Conservation (phyloP, 2,113 vertebrate species). For the Dromaius novaehollandiae region DNA sequence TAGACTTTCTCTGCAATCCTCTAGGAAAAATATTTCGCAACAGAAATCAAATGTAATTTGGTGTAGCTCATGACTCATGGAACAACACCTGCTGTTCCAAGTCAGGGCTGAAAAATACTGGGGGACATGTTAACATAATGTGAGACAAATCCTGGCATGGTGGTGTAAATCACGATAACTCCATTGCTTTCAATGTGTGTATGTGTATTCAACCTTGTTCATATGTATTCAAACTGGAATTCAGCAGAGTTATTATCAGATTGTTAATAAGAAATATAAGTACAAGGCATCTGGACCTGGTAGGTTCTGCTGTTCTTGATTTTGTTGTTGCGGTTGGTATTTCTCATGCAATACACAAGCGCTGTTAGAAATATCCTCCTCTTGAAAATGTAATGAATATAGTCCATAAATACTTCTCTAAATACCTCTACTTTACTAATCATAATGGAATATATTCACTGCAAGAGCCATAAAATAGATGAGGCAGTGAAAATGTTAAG, state of each 20-base stretch:
- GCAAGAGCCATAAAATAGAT: conserved; percentile 52
- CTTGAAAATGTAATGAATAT: conserved; percentile 43
- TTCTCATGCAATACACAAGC: conserved; percentile 30
- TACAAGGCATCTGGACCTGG: not conserved
- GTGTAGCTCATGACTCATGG: conserved; percentile 6
- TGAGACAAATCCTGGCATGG: not conserved
- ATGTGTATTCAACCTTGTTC: not conserved
- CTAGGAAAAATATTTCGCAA: not conserved
- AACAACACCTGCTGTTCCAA: conserved; percentile 19
- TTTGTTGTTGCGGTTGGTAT: not conserved
- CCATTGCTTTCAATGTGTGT: not conserved
- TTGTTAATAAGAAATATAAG: conserved; percentile 22
- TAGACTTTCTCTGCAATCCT: not conserved
- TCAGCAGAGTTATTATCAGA: not conserved
- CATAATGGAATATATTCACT: conserved; percentile 18
- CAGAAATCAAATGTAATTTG: conserved; percentile 8
- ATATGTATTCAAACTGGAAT: not conserved
- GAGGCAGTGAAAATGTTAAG: conserved; percentile 51
- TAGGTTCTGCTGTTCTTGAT: not conserved
- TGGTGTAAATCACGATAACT: not conserved
- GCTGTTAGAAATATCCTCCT: conserved; percentile 14
- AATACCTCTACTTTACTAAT: conserved; percentile 42
- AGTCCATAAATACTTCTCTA: conserved; percentile 55
- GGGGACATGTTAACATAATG: not conserved
- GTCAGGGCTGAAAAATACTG: not conserved